Conservation (phyloP, 2,888 invertebrate species). For the Heliconius charithonia region DNA sequence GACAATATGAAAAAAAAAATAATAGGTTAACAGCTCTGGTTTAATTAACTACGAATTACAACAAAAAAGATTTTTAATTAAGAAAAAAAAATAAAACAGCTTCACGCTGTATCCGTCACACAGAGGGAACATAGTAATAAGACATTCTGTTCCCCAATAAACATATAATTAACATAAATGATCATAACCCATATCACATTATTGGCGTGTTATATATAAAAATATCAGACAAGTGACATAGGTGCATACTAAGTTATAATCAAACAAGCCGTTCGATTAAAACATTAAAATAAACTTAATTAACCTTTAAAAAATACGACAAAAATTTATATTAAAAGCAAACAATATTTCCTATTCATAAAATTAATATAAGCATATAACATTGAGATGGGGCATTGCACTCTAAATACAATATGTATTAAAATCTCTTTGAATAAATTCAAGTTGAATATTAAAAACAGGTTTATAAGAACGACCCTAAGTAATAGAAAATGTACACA, state of each 20-base stretch:
- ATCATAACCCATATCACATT: too few relatives aligned
- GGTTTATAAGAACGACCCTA: conserved; percentile 19
- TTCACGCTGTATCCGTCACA: too few relatives aligned
- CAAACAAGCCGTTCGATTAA: background rate
- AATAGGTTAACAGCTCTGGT: background rate
- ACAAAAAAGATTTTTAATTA: too few relatives aligned
- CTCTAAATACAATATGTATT: conserved; percentile 16
- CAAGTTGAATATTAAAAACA: conserved; percentile 14
- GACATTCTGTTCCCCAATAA: too few relatives aligned
- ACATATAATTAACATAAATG: too few relatives aligned
- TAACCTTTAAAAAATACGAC: background rate
- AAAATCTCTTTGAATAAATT: conserved; percentile 20
- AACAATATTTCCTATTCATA: background rate
- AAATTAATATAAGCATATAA: conserved; percentile 16
- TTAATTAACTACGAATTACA: too few relatives aligned
- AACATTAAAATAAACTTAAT: background rate
- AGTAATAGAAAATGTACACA: conserved; percentile 17
- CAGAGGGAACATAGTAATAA: too few relatives aligned
- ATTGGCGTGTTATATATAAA: too few relatives aligned
- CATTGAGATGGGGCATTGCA: conserved; percentile 17
- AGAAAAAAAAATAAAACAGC: too few relatives aligned
- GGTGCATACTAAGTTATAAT: background rate
- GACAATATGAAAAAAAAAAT: background rate
- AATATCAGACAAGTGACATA: background rate
- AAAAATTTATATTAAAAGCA: background rate